Evolutionary conservation across 2,888 invertebrate genomes (phyloP), one percentile per base, ranked within the genome.

Genomic region (Orthonevra nobilis): DNA sequence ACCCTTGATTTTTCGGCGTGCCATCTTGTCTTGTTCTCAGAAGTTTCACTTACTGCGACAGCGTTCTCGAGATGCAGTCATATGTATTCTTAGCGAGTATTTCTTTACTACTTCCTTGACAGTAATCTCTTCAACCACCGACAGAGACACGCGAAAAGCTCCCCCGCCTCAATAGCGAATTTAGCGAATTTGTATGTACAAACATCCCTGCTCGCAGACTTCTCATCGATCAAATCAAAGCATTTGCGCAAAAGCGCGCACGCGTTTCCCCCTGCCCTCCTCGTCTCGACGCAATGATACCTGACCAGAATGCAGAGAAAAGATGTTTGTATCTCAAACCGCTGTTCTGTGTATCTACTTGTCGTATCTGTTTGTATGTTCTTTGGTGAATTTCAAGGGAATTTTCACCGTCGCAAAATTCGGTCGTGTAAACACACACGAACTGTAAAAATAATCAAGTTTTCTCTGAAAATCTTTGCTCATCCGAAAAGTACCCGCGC

Each of bases 391-490:
- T 52, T 58, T 52, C 58, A 44, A 32, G 30, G 42, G 56, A 70
- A 63, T 42, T 56, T 61, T 30, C 34, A 42, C 40, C 14, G 30
- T 14, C 20, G 32, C 36, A 30, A 34, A 52, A 34, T n/a, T 19
- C 6, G n/a, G n/a, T n/a, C n/a, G n/a, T n/a, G n/a, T n/a, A n/a
- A n/a, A n/a, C n/a, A n/a, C n/a, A n/a, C n/a, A n/a, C n/a, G n/a
- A n/a, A n/a, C n/a, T n/a, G n/a, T n/a, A n/a, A n/a, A n/a, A n/a
- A n/a, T n/a, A n/a, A n/a, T n/a, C n/a, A 14, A n/a, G 9, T 40
- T 56, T 70, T 66, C 42, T 6, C 73, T 68, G 73, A 61, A 61
- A 79, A 73, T 14, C 17, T 19, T 79, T 68, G 61, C 46, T 79
- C 61, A 42, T 26, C 77, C 40, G n/a, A n/a, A n/a, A n/a, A n/a